Base-by-base conservation (phyloP, 2,113 vertebrate genomes). In the Eclectus roratus region DNA sequence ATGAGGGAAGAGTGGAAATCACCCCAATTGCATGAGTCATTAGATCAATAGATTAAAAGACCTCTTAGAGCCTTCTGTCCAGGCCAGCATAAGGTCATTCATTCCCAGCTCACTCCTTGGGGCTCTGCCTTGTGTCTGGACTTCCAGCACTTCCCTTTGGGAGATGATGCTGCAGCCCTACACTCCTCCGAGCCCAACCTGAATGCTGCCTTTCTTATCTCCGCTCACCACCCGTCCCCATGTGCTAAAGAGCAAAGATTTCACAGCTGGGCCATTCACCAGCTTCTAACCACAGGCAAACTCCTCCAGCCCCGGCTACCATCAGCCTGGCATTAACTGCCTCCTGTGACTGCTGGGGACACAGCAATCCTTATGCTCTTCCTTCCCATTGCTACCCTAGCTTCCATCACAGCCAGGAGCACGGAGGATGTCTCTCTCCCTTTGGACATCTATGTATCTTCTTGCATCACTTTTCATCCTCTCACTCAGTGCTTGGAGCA, bases 31-130 rank as follows among this genome's bases (percentile, higher is more conserved):
- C 7, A 28, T 89, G 88, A 93, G 77, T 93, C 95, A 95, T 88
- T 91, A 92, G 89, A 80, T 91, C 94, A 94, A 83, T 47, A 85
- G 84, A 86, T 66, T 68, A 60, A 90, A 82, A 58, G 52, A 64
- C 76, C 85, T 94, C 91, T 92, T 49, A 76, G 91, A 89, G 82
- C 88, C 80, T 77, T 83, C 92, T 83, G 60, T 80, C 44, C 49
- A 19, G 56, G 64, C 65, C 43, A 52, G 66, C 80, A 73, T 1
- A 83, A 91, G 94, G 79, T 63, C 71, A 39, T 53, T 85, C 74
- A 69, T 49, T 37, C 53, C 53, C 88, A 73, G 68, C 58, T 88
- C 33, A 1, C 70, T 71, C 68, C 25, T 2, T 17, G 52, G 18
- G 44, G 47, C 80, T 77, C 74, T 72, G 85, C 31, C 46, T 44